These are phyloP conservation scores for Scolanthus callimorphus DNA, from an alignment of 92 coral and sea anemone species.

Conservation along the genomic window DNA sequence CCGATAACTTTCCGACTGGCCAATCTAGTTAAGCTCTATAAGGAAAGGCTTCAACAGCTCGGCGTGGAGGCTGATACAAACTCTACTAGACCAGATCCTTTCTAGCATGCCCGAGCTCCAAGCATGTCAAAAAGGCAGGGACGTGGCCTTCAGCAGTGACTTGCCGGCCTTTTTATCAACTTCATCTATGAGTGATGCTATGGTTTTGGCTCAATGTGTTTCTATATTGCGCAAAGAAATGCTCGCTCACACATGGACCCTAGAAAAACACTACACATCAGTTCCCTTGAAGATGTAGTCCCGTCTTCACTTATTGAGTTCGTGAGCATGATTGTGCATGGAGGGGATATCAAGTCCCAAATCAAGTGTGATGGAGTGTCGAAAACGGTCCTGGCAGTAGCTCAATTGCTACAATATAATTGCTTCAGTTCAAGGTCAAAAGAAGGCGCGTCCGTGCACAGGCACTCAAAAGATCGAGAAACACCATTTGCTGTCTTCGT, in stretches of 20 bases:
- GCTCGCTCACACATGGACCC: conserved; percentile 29
- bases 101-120: conserved; percentile 40
- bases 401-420: conserved; percentile 40
- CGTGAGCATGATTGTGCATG: conserved; percentile 42
- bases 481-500: conserved; percentile 38
- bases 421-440: conserved; percentile 25
- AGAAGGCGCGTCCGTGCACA: conserved; percentile 23
- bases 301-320: conserved; percentile 40
- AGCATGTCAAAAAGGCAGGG: conserved; percentile 36
- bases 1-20: conserved; percentile 31
- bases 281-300: conserved; percentile 25
- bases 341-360: conserved; percentile 40
- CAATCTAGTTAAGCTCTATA: conserved; percentile 25
- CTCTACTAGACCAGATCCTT: conserved; percentile 41
- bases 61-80: conserved; percentile 30
- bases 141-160: too few relatives aligned
- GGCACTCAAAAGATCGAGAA: conserved; percentile 36
- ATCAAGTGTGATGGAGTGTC: conserved; percentile 23
- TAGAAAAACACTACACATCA: conserved; percentile 21
- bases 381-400: conserved; percentile 30
- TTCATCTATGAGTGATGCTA: too few relatives aligned
- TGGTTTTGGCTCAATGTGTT: conserved; percentile 31
- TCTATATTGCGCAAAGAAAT: conserved; percentile 38
- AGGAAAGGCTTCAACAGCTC: conserved; percentile 36
- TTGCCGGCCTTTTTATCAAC: conserved; percentile 27